Conservation (phyloP, 2,888 invertebrate genomes). For the Mythimna ferrago region DNA sequence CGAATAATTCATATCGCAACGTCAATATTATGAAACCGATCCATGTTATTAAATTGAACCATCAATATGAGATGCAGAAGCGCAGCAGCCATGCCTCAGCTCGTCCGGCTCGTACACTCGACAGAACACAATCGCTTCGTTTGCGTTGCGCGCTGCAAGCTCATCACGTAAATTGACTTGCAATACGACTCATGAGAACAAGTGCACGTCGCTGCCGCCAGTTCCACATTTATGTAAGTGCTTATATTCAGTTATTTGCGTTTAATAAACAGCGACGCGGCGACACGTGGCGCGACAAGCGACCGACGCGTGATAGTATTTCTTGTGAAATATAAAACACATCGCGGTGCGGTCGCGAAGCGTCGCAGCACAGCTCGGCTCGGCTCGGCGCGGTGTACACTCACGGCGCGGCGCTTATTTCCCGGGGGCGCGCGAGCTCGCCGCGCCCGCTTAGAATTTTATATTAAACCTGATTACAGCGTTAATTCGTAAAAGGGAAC, state of each 20-base stretch:
- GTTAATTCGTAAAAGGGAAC: slow-evolving; percentile 31
- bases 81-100: neutral
- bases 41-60: slow-evolving; percentile 16
- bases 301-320: no score
- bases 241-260: neutral
- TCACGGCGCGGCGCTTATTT: slow-evolving; percentile 11
- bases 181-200: neutral
- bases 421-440: slow-evolving; percentile 14
- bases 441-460: slow-evolving; percentile 16
- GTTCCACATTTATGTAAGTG: no score
- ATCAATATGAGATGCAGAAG: slow-evolving; percentile 18
- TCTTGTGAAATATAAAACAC: slow-evolving; percentile 4
- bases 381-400: slow-evolving; percentile 3
- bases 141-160: neutral
- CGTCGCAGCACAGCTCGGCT: neutral
- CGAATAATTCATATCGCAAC: neutral
- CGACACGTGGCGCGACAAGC: neutral
- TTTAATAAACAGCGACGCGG: neutral
- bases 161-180: neutral
- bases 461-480: slow-evolving; percentile 22
- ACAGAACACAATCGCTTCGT: neutral
- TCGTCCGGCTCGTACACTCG: neutral
- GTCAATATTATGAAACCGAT: slow-evolving; percentile 1
- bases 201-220: no score
- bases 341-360: neutral